Evolutionary conservation across 2,888 invertebrate genomes (phyloP), one percentile per base, ranked within the genome.

Genomic region (Mesorhabditis spiculigera): DNA sequence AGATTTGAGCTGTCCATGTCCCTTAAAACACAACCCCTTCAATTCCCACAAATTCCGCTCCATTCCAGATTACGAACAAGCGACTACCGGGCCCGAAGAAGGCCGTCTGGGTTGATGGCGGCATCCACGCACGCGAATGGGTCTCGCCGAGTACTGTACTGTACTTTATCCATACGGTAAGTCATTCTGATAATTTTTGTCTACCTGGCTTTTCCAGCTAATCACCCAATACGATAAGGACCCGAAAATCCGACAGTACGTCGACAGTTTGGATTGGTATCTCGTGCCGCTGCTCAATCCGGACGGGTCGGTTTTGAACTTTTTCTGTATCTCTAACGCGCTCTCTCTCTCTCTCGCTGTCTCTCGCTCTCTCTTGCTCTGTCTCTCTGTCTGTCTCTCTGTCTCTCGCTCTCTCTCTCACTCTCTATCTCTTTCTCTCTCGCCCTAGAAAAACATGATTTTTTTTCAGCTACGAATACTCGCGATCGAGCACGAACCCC

Each of bases 221-320:
- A 80, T 85, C 10, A 80, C 80, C 16, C 80, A 80, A 50, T 85
- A 86, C 70, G 80, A 81, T 63, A 73, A 69, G 43, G 81, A 85
- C 65, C 72, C 78, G 44, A 71, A 75, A 62, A 82, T 85, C 43
- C 70, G 78, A 16, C 73, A 77, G 43, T 77, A 83, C 63, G 84
- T 86, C 5, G 86, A 86, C 67, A 73, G 78, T 13, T 43, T 86
- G 42, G 86, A 86, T 68, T 86, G 84, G 83, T 83, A 80, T 71
- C 80, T 85, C 62, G 82, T 81, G n/a, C 85, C 85, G 4, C 69
- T 85, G 43, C 68, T 85, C 50, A 85, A 85, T 73, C 85, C 85
- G 8, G 84, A 83, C 71, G 81, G 80, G 64, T n/a, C n/a, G n/a
- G n/a, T n/a, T n/a, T n/a, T n/a, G n/a, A n/a, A n/a, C n/a, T n/a